Evolutionary conservation across 2,113 vertebrate genomes (phyloP), one percentile per base, ranked within the genome.

Genomic region (Elephantulus edwardii): DNA sequence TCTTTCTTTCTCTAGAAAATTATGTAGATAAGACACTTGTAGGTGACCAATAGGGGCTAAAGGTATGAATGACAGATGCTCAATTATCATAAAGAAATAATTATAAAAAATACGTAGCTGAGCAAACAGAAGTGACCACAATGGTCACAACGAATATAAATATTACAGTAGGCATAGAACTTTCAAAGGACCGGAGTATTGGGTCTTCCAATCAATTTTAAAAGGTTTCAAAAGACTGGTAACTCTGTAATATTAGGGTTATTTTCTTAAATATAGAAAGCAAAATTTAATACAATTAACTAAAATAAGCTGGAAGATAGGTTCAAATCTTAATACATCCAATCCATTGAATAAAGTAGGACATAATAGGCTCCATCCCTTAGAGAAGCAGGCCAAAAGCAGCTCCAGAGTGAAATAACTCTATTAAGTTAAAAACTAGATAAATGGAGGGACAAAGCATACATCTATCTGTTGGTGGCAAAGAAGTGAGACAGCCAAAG

Each of bases 1-100:
- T 52, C 33, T 62, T 80, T 66, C 60, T 74, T 86, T 89, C 33
- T 86, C 62, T 68, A 56, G 14, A 38, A 79, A 79, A 83, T 86
- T 42, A 60, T 13, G 54, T 2, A 54, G 56, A 42, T 48, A 85
- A 77, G 50, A 71, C 5, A 58, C 3, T n/a, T 83, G 3, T 2
- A 4, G 19, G 8, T 46, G 5, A 3, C 46, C 3, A 83, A 48
- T 42, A 26, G 42, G 52, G 11, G 6, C 19, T 35, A n/a, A 19
- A 50, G 52, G 2, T 20, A 22, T 30, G 76, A n/a, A 26, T 75
- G 26, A 77, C 35, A 77, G 40, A 70, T 17, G 60, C 1, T 66
- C 40, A 26, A 52, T 7, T 26, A 56, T 33, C 22, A 35, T 52
- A n/a, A 68, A 77, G 38, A 35, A 19, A 83, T 3, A 48, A 35